Conservation (phyloP, 2,113 vertebrate species). For the Daubentonia madagascariensis region DNA sequence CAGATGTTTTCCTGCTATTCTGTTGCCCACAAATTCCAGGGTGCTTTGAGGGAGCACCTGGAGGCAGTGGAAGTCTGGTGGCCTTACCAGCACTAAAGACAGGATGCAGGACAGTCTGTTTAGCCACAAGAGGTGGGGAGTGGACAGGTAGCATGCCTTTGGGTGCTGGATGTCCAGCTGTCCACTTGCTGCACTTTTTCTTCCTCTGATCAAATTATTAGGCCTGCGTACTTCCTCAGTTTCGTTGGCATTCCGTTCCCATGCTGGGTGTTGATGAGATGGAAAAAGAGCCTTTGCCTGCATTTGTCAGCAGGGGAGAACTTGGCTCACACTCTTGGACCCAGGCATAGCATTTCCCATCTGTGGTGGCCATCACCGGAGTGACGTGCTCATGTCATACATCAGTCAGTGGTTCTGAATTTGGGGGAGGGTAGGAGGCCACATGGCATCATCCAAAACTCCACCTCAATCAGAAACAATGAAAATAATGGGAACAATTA, state of each 20-base stretch:
- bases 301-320: background rate
- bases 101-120: background rate
- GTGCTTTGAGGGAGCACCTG: background rate
- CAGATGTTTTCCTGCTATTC: background rate
- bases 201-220: background rate
- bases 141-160: rapidly evolving
- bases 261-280: constrained; percentile 21
- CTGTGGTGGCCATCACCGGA: background rate
- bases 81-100: background rate
- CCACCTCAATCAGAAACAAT: background rate
- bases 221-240: background rate
- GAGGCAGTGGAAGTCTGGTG: background rate
- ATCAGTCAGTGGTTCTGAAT: background rate
- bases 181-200: background rate
- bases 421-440: background rate
- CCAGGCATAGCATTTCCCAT: background rate
- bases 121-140: background rate
- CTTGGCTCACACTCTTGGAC: background rate
- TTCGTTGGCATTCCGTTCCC: constrained; percentile 46
- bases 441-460: background rate
- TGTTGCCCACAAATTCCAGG: background rate
- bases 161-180: background rate
- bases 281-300: constrained; percentile 32
- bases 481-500: background rate
- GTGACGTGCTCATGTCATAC: background rate